Evolutionary conservation across 2,888 invertebrate genomes (phyloP).

Genomic region (Sarcophaga variegata): DNA sequence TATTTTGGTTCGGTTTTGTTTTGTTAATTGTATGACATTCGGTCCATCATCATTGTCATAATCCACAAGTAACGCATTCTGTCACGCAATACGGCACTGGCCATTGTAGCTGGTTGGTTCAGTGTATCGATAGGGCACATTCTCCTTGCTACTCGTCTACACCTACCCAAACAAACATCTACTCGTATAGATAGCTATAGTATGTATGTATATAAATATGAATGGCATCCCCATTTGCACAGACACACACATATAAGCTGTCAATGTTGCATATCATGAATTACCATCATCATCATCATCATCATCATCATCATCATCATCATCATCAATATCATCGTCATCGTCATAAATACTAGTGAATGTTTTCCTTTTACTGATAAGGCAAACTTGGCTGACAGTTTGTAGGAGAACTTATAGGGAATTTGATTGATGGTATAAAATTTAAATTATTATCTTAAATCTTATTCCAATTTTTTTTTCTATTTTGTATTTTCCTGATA

Average conservation of each 20-base stretch:
- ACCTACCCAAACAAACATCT: neutral
- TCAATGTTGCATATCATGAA: neutral
- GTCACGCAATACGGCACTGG: slow-evolving; percentile 65
- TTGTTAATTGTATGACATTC: slow-evolving; percentile 23
- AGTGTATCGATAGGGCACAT: slow-evolving; percentile 67
- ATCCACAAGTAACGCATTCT: slow-evolving; percentile 65
- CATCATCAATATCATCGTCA: neutral
- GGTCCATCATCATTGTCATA: slow-evolving; percentile 58
- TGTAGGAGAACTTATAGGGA: slow-evolving; percentile 62
- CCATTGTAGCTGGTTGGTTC: slow-evolving; percentile 54
- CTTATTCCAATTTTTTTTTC: neutral
- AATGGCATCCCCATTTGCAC: neutral
- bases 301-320: neutral
- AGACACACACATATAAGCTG: slow-evolving; percentile 11
- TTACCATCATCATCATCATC: neutral
- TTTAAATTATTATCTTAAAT: slow-evolving; percentile 14
- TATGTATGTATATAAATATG: neutral
- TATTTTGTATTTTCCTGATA: neutral
- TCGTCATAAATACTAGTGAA: slow-evolving; percentile 32
- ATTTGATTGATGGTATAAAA: slow-evolving; percentile 61
- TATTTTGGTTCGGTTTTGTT: neutral
- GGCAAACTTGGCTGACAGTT: slow-evolving; percentile 65
- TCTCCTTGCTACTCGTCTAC: slow-evolving; percentile 26
- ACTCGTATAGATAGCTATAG: neutral
- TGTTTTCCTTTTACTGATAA: slow-evolving; percentile 63